These are phyloP conservation scores for Symphodus melops DNA, from an alignment of 2,113 vertebrate genomes.

Conservation along the genomic window DNA sequence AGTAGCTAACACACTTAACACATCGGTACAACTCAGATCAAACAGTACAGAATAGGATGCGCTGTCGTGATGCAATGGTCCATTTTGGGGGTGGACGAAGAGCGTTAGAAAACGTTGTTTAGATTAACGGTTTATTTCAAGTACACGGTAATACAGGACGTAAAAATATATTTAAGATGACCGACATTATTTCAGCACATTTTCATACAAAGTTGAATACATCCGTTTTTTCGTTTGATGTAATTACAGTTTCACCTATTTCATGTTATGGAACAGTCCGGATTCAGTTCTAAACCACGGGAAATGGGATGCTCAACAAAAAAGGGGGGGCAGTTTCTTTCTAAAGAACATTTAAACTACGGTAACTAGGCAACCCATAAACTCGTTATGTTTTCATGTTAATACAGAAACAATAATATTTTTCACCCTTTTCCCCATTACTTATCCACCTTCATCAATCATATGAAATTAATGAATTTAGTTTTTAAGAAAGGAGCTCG, in stretches of 20 bases:
- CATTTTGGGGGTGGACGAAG: conserved; percentile 17
- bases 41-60: conserved; percentile 68
- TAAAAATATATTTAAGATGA: accelerated
- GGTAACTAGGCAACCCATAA: not conserved
- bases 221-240: not conserved
- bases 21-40: conserved; percentile 71
- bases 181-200: accelerated
- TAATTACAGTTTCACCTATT: conserved; percentile 17
- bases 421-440: not conserved
- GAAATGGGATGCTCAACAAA: conserved; percentile 43
- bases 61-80: conserved; percentile 64
- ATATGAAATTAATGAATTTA: not conserved
- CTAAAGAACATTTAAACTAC: not conserved
- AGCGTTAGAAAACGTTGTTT: not conserved
- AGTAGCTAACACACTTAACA: conserved; percentile 65
- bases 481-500: too few species aligned
- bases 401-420: too few species aligned
- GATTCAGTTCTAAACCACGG: conserved; percentile 38
- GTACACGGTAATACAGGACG: accelerated
- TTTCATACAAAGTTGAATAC: not conserved
- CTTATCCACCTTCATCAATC: not conserved
- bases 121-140: not conserved
- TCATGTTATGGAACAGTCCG: conserved; percentile 60
- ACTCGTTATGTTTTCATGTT: not conserved
- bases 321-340: not conserved